Conservation (phyloP, 2,113 vertebrate genomes). For the Danionella cerebrum region DNA sequence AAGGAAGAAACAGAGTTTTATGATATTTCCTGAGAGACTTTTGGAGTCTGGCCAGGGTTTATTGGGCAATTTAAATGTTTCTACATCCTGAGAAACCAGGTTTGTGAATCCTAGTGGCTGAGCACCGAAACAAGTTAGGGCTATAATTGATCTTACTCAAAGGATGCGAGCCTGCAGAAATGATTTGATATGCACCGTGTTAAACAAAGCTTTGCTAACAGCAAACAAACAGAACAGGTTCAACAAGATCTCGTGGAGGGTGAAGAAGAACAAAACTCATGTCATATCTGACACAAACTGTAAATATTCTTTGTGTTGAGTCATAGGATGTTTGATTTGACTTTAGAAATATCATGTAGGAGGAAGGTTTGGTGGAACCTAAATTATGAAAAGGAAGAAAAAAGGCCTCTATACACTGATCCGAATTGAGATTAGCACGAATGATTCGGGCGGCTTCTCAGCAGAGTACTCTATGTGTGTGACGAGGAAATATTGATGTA, state of each 20-base stretch:
- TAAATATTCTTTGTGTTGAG: too few species aligned
- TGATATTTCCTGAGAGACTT: background rate
- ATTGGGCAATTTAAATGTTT: background rate
- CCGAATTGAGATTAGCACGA: too few species aligned
- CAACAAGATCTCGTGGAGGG: background rate
- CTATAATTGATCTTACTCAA: background rate
- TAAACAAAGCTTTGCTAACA: background rate
- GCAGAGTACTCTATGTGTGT: too few species aligned
- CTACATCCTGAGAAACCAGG: background rate
- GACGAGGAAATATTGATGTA: too few species aligned
- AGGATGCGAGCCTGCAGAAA: background rate
- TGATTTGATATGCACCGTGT: background rate
- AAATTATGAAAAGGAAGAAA: too few species aligned
- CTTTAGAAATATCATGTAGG: too few species aligned
- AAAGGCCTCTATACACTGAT: too few species aligned
- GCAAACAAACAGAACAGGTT: slow-evolving; percentile 21
- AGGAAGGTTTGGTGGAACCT: too few species aligned
- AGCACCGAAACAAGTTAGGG: too few species aligned
- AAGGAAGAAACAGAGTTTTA: slow-evolving; percentile 23
- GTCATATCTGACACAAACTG: background rate
- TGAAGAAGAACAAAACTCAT: background rate
- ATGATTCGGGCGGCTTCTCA: too few species aligned
- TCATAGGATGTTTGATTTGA: too few species aligned
- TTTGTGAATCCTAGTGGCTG: slow-evolving; percentile 1
- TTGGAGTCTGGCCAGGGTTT: background rate